These are phyloP conservation scores for Leptatherina wallacei DNA, from an alignment of 2,797 vertebrate species.

Conservation along the genomic window DNA sequence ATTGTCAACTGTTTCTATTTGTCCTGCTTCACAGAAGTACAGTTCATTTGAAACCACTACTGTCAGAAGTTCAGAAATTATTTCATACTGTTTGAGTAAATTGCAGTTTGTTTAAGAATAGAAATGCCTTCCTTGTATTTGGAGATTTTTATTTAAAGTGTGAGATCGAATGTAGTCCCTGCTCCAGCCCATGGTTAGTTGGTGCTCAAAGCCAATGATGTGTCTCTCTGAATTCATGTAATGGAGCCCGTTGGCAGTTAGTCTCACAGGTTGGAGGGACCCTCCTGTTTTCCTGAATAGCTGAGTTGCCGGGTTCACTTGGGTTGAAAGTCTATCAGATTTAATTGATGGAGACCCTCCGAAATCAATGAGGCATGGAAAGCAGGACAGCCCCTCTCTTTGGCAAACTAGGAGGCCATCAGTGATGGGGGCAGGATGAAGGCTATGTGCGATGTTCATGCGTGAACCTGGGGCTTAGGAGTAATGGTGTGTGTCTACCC, in stretches of 20 bases:
- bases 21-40: slow-evolving; percentile 28
- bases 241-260: slow-evolving; percentile 35
- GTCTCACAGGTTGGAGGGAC: slow-evolving; percentile 44
- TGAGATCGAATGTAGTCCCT: slow-evolving; percentile 38
- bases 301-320: slow-evolving; percentile 57
- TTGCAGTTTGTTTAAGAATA: not conserved
- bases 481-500: slow-evolving; percentile 81
- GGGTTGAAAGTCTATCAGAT: slow-evolving; percentile 73
- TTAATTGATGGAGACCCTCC: slow-evolving; percentile 82
- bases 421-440: slow-evolving; percentile 54
- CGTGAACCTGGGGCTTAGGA: slow-evolving; percentile 70
- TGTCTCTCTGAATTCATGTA: slow-evolving; percentile 51
- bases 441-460: slow-evolving; percentile 72
- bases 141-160: slow-evolving; percentile 47
- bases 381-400: slow-evolving; percentile 76
- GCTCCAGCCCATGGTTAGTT: slow-evolving; percentile 33
- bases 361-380: slow-evolving; percentile 78
- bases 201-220: slow-evolving; percentile 38
- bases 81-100: slow-evolving; percentile 30
- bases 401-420: slow-evolving; percentile 71
- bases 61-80: slow-evolving; percentile 43
- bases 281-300: slow-evolving; percentile 55
- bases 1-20: slow-evolving; percentile 36
- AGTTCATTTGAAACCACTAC: slow-evolving; percentile 28
- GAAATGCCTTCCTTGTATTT: slow-evolving; percentile 37